Evolutionary conservation across 53 echinoderm and acorn worm genomes (phyloP).

Genomic region (Zoroaster sp.): DNA sequence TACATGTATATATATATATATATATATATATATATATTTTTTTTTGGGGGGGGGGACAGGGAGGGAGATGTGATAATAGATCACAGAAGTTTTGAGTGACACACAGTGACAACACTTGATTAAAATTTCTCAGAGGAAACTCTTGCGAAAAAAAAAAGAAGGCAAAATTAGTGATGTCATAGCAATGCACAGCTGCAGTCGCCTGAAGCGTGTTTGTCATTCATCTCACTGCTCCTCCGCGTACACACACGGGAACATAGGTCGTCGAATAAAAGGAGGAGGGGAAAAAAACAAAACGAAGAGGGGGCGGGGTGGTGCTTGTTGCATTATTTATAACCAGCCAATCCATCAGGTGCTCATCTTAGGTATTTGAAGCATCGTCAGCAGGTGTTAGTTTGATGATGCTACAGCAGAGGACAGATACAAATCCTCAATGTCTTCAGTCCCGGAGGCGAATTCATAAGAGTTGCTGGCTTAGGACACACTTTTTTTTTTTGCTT

Average conservation of each 20-base stretch:
- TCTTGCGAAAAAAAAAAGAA: no score
- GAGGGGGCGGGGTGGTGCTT: background rate
- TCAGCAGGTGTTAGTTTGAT: slow-evolving; percentile 23
- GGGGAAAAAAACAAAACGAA: background rate
- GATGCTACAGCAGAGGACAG: background rate
- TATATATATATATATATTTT: background rate
- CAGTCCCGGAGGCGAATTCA: no score
- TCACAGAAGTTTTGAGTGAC: no score
- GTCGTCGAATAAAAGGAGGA: background rate
- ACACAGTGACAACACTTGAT: no score
- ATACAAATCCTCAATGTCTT: background rate
- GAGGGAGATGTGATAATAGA: no score
- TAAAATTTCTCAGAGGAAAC: no score
- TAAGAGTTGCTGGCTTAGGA: no score
- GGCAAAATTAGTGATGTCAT: background rate
- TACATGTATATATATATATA: no score
- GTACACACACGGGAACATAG: no score
- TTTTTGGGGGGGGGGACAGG: background rate
- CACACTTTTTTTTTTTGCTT: no score
- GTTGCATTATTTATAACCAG: slow-evolving; percentile 13
- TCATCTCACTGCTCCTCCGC: background rate
- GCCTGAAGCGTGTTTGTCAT: background rate
- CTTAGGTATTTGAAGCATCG: no score
- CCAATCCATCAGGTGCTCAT: slow-evolving; percentile 6
- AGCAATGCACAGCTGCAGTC: background rate